A percentile compares a stretch with the other conserved stretches of the same genome.
These are phyloP conservation scores for Elmis aenea DNA, from an alignment of 2,888 invertebrate species.

Conservation along the genomic window DNA sequence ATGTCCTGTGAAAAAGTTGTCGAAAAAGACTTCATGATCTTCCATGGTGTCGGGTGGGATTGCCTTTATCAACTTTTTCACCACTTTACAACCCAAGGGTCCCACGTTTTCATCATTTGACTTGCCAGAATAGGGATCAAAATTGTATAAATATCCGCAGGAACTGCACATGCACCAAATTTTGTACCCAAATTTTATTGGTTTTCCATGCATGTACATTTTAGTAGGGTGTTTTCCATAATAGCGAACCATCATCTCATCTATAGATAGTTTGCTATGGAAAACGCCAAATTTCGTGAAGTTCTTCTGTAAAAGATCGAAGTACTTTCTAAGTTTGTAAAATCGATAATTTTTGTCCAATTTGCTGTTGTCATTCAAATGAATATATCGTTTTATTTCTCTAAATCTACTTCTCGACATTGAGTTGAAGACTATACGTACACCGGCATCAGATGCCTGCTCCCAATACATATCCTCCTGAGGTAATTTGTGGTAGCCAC, in stretches of 20 bases:
- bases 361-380: too few species aligned
- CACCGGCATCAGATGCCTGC: too few species aligned
- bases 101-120: conserved; percentile 6
- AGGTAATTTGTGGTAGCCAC: too few species aligned
- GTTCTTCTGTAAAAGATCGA: too few species aligned
- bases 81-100: conserved; percentile 8
- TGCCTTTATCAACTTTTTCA: conserved; percentile 5
- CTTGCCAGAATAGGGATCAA: conserved; percentile 6
- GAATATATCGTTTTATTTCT: too few species aligned
- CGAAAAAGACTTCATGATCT: conserved; percentile 14
- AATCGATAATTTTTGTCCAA: too few species aligned
- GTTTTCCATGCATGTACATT: conserved; percentile 13
- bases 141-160: conserved; percentile 10
- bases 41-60: conserved; percentile 8
- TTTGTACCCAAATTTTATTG: conserved; percentile 16
- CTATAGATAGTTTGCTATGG: conserved; percentile 3
- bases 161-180: conserved; percentile 15
- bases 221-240: conserved; percentile 8
- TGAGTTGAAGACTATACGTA: too few species aligned
- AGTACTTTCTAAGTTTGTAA: too few species aligned
- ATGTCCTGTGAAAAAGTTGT: conserved; percentile 13
- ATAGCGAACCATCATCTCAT: conserved; percentile 5
- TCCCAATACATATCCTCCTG: too few species aligned
- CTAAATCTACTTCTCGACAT: too few species aligned
- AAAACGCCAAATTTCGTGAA: conserved; percentile 1